Base-by-base conservation (phyloP, 2,888 invertebrate genomes). In the Callinectes sapidus region DNA sequence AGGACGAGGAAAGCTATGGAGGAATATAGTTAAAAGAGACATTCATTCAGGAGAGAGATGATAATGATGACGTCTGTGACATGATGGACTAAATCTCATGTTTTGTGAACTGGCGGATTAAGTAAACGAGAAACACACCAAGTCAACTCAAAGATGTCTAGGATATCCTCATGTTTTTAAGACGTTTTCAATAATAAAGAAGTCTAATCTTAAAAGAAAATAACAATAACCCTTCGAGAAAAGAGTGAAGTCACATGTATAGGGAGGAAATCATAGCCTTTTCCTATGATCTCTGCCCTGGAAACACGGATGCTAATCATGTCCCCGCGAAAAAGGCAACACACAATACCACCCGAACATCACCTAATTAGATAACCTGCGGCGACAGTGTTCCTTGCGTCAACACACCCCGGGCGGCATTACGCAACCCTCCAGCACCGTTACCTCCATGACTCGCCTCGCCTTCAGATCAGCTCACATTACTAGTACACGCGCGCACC, bases 401-500 rank as follows among this genome's bases (percentile, higher is more conserved):
- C 71, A 10, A 28, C 28, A 71, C 32, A 81, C 81, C 81, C 35
- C 32, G 16, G 81, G 32, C 35, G 32, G 32, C 8, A n/a, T 81
- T 81, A 81, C 81, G 81, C 23, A 81, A 81, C 32, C 13, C 32
- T 13, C 32, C 18, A n/a, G 81, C 81, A 81, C 81, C 81, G 81
- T 81, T 81, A 81, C 81, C 81, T 81, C 14, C 81, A 81, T 81
- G 81, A 81, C 81, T 81, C 16, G 81, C 81, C 81, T 35, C 81
- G 32, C 81, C 35, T 35, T 71, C 16, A 32, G 32, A 32, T 32
- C 81, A 35, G 32, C 81, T 81, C 81, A 35, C 81, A 81, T 81
- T 81, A 81, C 81, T n/a, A 81, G 81, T 81, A 81, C 81, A 81
- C 81, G 81, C 81, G 81, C 81, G 32, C 81, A 81, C 81, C 81